Evolutionary conservation across 2,888 invertebrate species (phyloP).

Genomic region (Lithosia quadra): DNA sequence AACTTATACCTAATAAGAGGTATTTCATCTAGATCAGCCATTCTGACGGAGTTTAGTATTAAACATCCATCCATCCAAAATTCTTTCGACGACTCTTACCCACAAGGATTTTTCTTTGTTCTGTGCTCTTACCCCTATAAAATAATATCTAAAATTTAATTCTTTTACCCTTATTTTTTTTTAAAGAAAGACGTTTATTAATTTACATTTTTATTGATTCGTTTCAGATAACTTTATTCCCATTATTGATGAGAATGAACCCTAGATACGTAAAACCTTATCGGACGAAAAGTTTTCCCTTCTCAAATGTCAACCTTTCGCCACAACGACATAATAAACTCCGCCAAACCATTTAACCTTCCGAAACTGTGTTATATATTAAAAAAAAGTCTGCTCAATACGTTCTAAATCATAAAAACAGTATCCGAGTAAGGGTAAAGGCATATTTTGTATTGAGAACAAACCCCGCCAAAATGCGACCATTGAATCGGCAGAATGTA

Average conservation of each 20-base stretch:
- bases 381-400: conserved; percentile 24
- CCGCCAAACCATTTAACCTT: not conserved
- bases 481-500: conserved; percentile 58
- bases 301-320: not conserved
- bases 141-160: no score
- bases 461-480: conserved; percentile 42
- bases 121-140: no score
- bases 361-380: not conserved
- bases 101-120: no score
- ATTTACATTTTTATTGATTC: no score
- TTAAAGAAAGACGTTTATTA: no score
- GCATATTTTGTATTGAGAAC: conserved; percentile 51
- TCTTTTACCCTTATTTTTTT: no score
- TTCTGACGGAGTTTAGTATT: no score
- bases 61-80: no score
- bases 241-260: not conserved
- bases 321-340: not conserved
- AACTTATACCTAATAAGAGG: no score
- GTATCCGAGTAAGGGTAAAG: conserved; percentile 40
- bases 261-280: not conserved
- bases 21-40: no score
- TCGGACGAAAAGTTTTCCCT: not conserved
- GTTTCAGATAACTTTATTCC: no score
- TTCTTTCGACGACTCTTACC: no score
- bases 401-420: conserved; percentile 40